Evolutionary conservation across 1,140 invertebrate species (phyloP).

Genomic region (Rhopalosiphum padi): DNA sequence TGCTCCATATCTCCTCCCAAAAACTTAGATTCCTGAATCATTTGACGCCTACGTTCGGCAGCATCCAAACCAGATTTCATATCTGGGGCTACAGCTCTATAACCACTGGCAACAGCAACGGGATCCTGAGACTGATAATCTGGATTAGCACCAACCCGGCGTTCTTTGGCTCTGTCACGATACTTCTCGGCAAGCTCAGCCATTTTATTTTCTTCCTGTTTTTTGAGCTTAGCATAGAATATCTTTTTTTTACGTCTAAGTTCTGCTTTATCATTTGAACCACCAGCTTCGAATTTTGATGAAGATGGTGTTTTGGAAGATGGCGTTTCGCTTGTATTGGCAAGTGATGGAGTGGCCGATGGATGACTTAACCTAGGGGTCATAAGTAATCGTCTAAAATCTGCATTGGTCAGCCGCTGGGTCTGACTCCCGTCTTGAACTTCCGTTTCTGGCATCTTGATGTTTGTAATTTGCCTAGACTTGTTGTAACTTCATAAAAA

Average conservation of each 20-base stretch:
- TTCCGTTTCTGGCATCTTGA: constrained; percentile 54
- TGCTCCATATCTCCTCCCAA: constrained; percentile 99
- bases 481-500: neutral
- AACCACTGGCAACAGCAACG: constrained; percentile 87
- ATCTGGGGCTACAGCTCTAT: constrained; percentile 94
- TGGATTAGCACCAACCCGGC: constrained; percentile 85
- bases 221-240: constrained; percentile 93
- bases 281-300: constrained; percentile 61
- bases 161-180: constrained; percentile 90
- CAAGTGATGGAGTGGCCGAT: constrained; percentile 15
- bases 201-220: constrained; percentile 94
- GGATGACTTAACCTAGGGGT: constrained; percentile 80
- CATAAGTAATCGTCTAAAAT: constrained; percentile 95
- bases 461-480: neutral
- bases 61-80: constrained; percentile 91
- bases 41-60: constrained; percentile 91
- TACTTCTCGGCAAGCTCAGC: constrained; percentile 96
- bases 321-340: neutral
- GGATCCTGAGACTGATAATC: constrained; percentile 85
- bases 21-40: constrained; percentile 99
- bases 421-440: constrained; percentile 68
- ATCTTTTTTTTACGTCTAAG: constrained; percentile 84
- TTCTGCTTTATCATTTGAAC: constrained; percentile 72
- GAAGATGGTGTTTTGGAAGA: constrained; percentile 27
- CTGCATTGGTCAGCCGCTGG: constrained; percentile 89